Evolutionary conservation across 2,888 invertebrate species (phyloP), one percentile per base, ranked within the genome.

Genomic region (Aphrophora alni): DNA sequence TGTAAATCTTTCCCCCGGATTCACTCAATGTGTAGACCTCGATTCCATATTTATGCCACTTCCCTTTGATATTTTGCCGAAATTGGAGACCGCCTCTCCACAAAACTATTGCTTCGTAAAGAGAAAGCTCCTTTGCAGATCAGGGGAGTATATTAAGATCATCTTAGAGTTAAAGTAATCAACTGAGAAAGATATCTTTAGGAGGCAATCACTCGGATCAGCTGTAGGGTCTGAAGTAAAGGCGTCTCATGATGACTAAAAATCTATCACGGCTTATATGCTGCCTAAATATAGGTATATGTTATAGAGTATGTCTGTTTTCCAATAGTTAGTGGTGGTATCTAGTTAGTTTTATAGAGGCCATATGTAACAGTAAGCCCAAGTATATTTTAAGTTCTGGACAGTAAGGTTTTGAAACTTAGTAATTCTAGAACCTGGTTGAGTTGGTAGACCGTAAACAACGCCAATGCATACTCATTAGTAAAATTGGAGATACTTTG

Each of bases 291-390:
- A 81, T 82, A 75, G 85, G 84, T n/a, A n/a, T 73, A 87, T 82
- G 82, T 86, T 86, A 81, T 86, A 87, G 5, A 88, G 81, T 72
- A 83, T 84, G 81, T 87, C 85, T 28, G 77, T 84, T 84, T 87
- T 87, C 87, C 87, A 88, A 72, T 88, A 88, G 82, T 88, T 87
- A n/a, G n/a, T n/a, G n/a, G 5, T 85, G 83, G 14, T 87, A 77
- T 70, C 87, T 81, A 38, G 86, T 87, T 25, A 87, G 73, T 68
- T 83, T 82, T 26, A 87, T 86, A 38, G 86, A 87, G 24, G 87
- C 88, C 81, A 86, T 88, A 82, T 88, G 87, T 77, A 88, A 85
- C 17, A 88, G 76, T n/a, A 88, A 82, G 38, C 87, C 87, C 2
- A 88, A 26, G 51, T 81, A 83, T n/a, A 72, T 80, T 78, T 71